phyloP scores from a whole-genome alignment of 1,140 invertebrate genomes.

The Alviniconcha marisindica region DNA sequence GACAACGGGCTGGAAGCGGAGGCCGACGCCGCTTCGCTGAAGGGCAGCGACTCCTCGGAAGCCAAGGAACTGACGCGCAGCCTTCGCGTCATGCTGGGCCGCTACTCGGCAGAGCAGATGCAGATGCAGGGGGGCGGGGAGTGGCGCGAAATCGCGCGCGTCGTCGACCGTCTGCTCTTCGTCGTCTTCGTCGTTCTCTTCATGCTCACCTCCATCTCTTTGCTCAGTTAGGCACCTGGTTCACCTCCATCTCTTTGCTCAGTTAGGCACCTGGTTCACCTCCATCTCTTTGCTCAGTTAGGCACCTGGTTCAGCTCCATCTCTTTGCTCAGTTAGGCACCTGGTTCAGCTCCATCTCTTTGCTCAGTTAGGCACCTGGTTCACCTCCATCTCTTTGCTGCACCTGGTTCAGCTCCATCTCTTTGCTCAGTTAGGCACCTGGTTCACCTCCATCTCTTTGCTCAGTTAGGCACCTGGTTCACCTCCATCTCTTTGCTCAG shows the following conservation, averaged over 20 bases:
- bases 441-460: too few species aligned
- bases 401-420: neutral
- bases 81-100: conserved; percentile 1
- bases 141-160: conserved; percentile 43
- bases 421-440: too few species aligned
- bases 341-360: too few species aligned
- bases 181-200: conserved; percentile 37
- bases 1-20: conserved; percentile 26
- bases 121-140: neutral
- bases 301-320: neutral
- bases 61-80: conserved; percentile 33
- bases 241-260: neutral
- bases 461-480: too few species aligned
- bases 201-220: conserved; percentile 35
- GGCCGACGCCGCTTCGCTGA: conserved; percentile 29
- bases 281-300: neutral
- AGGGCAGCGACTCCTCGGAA: conserved; percentile 31
- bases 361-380: too few species aligned
- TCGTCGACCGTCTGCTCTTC: conserved; percentile 41
- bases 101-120: conserved; percentile 7
- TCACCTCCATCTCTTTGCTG: neutral
- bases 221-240: conserved; percentile 22
- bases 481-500: too few species aligned
- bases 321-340: too few species aligned
- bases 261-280: neutral